Evolutionary conservation across 2,113 vertebrate species (phyloP).

Genomic region (Tichodroma muraria): DNA sequence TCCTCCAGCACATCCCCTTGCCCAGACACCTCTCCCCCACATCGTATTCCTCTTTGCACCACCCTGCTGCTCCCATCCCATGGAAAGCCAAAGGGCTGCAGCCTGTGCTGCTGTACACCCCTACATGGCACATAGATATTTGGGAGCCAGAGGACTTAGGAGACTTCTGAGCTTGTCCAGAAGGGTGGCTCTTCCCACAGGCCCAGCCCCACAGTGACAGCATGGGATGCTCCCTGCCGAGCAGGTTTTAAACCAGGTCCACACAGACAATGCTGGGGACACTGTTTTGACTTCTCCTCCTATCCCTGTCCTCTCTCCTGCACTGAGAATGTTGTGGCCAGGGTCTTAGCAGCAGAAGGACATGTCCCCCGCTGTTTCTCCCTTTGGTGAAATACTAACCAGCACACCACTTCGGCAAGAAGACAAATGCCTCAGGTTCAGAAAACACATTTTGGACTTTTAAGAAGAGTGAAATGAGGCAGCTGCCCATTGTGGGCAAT

Average conservation of each 20-base stretch:
- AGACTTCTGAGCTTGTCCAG: not conserved
- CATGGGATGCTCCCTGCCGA: fast-evolving
- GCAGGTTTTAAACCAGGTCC: not conserved
- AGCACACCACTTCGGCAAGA: not conserved
- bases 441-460: not conserved
- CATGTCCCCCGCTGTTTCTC: fast-evolving
- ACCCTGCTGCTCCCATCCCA: not conserved
- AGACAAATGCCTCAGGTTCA: not conserved
- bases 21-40: not conserved
- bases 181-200: not conserved
- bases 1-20: not conserved
- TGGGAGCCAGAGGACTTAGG: not conserved
- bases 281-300: not conserved
- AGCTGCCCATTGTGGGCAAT: conserved; percentile 36
- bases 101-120: not conserved
- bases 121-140: not conserved
- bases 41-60: not conserved
- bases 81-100: fast-evolving
- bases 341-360: not conserved
- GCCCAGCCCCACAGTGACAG: not conserved
- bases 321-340: not conserved
- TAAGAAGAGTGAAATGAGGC: not conserved
- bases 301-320: not conserved
- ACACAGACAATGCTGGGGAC: not conserved
- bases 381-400: not conserved